Evolutionary conservation across 2,797 vertebrate species (phyloP), one percentile per base, ranked within the genome.

Genomic region (Poecilia wingei): DNA sequence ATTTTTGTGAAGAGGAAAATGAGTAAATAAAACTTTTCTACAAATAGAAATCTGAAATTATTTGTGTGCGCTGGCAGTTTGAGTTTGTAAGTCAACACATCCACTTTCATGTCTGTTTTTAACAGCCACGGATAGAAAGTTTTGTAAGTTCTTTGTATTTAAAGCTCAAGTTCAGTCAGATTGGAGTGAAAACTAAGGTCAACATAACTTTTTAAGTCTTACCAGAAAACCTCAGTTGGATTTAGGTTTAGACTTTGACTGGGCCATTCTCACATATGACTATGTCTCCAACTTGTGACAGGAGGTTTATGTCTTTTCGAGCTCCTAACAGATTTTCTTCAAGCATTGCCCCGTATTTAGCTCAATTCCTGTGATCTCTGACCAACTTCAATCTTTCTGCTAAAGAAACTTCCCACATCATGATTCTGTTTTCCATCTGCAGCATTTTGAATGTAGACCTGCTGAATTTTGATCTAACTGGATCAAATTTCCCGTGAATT

Each of bases 111-210:
- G 25, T 57, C 3, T 28, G 55, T 31, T 16, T 31, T 25, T 33
- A 31, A 16, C 57, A 61, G 13, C 28, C 5, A 2, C 14, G 14
- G 5, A 4, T 14, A 31, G 0, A 61, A 61, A 2, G 28, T 36
- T 18, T 36, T 66, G 0, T 28, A 18, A 39, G 14, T 66, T 66
- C 16, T 66, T 66, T 36, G 16, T 9, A 16, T 20, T 36, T 31
- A 64, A 64, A 64, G 61, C 33, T 64, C 31, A 64, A 64, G 31
- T 64, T 64, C 31, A 64, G 59, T 64, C 59, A 20, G 31, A 64
- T 36, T 36, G 14, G n/a, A 16, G 2, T 4, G 16, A 36, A 18
- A 36, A 36, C 14, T 9, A 18, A 7, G 20, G 16, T 64, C 2
- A 9, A 64, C 31, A 64, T 64, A 36, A 13, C 31, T 36, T 36